phyloP scores from a whole-genome alignment of 2,888 invertebrate genomes.

The Leptinotarsa peninsularis region DNA sequence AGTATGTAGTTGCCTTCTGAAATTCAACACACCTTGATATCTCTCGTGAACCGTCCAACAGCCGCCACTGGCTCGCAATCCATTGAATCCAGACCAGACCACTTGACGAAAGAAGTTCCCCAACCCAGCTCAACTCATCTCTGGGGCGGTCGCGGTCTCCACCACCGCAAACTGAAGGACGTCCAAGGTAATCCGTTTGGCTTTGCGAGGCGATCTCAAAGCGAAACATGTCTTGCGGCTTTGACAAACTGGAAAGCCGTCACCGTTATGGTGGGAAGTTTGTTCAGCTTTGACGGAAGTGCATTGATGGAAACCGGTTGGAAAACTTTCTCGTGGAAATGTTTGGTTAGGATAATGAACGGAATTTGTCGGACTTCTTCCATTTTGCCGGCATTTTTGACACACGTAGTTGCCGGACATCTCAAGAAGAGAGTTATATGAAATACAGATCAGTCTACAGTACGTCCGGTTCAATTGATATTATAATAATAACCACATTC shows the following conservation, averaged over 20 bases:
- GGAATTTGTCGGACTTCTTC: not conserved
- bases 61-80: not conserved
- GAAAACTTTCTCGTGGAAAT: not conserved
- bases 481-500: no score
- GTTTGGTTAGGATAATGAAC: constrained; percentile 2
- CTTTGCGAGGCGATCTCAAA: constrained; percentile 39
- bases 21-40: no score
- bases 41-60: not conserved
- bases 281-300: constrained; percentile 19
- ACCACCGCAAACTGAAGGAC: constrained; percentile 39
- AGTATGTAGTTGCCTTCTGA: no score
- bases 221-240: constrained; percentile 43
- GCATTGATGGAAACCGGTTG: not conserved
- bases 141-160: constrained; percentile 10
- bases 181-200: constrained; percentile 42
- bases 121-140: constrained; percentile 7
- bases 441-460: no score
- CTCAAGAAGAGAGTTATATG: no score
- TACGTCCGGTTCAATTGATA: no score
- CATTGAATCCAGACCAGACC: constrained; percentile 15
- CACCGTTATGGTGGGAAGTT: constrained; percentile 3
- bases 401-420: no score
- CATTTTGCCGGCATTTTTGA: not conserved
- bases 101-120: constrained; percentile 14
- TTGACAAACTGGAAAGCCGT: constrained; percentile 24